Percentiles rank a stretch among this genome's conserved stretches.
phyloP scores from a whole-genome alignment of 2,113 vertebrate species.

The Pygoscelis antarcticus region DNA sequence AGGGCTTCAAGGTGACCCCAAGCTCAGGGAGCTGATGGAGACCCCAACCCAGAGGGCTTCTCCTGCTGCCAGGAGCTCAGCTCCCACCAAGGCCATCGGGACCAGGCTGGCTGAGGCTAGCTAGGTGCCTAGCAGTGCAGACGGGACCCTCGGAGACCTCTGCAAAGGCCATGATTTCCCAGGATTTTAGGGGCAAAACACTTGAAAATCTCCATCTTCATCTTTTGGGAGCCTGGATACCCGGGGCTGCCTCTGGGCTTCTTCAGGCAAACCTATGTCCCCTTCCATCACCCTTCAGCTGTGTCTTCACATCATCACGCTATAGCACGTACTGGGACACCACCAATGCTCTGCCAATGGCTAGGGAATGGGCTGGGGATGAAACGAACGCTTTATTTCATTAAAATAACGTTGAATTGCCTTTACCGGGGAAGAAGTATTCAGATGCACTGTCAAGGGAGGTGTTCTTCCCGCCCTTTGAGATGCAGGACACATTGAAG shows the following conservation, averaged over 20 bases:
- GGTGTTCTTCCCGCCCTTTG: constrained; percentile 43
- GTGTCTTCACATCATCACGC: neutral
- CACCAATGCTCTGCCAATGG: neutral
- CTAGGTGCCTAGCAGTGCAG: neutral
- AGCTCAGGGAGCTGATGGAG: neutral
- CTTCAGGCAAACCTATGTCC: neutral
- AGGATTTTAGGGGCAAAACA: neutral
- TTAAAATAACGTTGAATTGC: neutral
- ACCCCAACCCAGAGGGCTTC: neutral
- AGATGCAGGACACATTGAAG: constrained; percentile 49
- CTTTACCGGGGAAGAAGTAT: constrained; percentile 61
- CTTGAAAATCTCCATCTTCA: neutral
- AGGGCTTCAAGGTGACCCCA: neutral
- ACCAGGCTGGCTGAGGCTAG: neutral
- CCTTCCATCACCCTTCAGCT: neutral
- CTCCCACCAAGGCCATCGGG: rapidly evolving
- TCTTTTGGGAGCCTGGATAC: neutral
- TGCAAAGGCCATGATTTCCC: rapidly evolving
- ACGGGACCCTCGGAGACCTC: neutral
- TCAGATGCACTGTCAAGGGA: neutral
- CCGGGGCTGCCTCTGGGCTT: neutral
- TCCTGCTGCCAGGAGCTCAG: neutral
- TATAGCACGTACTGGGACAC: neutral
- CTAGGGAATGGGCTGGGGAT: neutral
- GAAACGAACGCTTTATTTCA: neutral